Base-by-base conservation (phyloP, 2,888 invertebrate genomes). In the Nemotelus pantherinus region DNA sequence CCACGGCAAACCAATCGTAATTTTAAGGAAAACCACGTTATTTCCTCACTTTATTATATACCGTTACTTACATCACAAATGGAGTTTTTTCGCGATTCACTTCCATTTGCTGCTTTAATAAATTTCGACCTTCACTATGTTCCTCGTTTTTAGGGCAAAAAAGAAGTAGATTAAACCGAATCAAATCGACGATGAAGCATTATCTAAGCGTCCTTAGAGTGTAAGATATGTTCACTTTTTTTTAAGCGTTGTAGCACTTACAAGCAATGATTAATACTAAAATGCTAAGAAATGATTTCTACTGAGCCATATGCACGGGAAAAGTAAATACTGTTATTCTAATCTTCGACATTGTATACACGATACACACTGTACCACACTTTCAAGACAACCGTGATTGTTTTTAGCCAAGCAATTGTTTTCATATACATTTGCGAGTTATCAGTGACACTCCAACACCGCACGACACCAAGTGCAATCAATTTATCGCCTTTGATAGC, bases 291-390 rank as follows among this genome's bases (percentile, higher is more conserved):
- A 50, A 9, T 50, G 50, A 9, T 9, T 50, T 50, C 50, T 5
- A 9, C 50, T 50, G 9, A 50, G 25, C 25, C 25, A 25, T 25
- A 25, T 25, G 25, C 25, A 25, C 25, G 25, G 4, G 50, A 47
- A 60, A 71, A 44, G 57, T 71, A 71, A 71, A 71, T 71, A 71
- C 25, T 25, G 50, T 25, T 55, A 41, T 70, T 58, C 58, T 74
- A 63, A 74, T 74, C 74, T 63, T 47, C 45, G 10, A 63, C 25
- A 39, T 48, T 74, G n/a, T 55, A 63, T 44, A 74, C 47, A 63
- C 72, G 48, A 3, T 74, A 74, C 74, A 74, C 74, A 74, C 74
- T 63, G 74, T 74, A 74, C 74, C 60, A 74, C 74, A 68, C 48
- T 50, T 41, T 41, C 43, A 64, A 43, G 4, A 43, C 44, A 10